phyloP scores from a whole-genome alignment of 2,113 vertebrate genomes.

The Microcebus griseorufus region DNA sequence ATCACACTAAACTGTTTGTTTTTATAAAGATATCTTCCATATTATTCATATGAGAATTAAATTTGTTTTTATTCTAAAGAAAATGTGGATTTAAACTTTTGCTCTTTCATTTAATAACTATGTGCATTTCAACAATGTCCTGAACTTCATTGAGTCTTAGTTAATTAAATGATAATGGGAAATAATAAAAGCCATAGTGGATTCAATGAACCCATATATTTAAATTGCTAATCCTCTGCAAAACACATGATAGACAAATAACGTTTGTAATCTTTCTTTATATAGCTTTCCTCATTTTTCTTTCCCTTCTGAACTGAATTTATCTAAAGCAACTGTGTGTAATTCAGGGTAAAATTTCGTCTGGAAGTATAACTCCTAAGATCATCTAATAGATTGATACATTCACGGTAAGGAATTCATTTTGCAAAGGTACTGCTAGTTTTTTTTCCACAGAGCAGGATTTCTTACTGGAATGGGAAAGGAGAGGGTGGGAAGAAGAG shows the following conservation, averaged over 20 bases:
- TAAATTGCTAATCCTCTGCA: neutral
- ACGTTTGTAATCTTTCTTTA: neutral
- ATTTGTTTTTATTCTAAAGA: neutral
- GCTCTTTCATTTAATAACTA: neutral
- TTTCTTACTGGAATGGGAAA: neutral
- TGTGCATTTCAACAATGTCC: neutral
- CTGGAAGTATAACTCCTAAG: neutral
- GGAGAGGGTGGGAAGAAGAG: neutral
- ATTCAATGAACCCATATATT: neutral
- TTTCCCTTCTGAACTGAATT: neutral
- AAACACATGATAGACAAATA: neutral
- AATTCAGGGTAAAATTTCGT: neutral
- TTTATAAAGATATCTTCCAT: neutral
- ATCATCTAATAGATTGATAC: neutral
- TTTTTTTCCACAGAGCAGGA: neutral
- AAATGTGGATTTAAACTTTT: neutral
- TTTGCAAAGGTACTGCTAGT: neutral
- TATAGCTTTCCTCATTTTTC: neutral
- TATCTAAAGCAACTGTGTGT: neutral
- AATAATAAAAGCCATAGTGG: neutral
- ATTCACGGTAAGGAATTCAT: neutral
- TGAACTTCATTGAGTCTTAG: neutral
- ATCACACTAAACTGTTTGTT: neutral
- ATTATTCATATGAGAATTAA: neutral
- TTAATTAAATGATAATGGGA: neutral